phyloP scores from a whole-genome alignment of 2,113 vertebrate species.

The Progne subis region DNA sequence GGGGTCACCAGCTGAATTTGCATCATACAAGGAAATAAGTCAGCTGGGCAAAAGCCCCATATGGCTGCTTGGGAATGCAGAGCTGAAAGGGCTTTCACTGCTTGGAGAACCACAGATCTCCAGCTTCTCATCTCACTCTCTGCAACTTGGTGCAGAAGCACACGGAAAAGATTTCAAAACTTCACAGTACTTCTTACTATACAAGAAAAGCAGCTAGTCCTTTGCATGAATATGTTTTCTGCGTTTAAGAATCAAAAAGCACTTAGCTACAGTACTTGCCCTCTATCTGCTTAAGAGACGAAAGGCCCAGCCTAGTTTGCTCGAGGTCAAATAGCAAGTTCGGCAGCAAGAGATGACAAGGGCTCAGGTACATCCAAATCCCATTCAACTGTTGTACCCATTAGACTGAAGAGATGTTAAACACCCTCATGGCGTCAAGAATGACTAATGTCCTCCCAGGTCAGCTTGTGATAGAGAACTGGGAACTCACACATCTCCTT shows the following conservation, averaged over 20 bases:
- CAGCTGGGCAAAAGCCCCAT: conserved; percentile 6
- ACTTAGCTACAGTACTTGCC: not conserved
- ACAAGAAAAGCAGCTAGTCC: not conserved
- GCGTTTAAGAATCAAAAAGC: not conserved
- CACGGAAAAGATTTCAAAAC: not conserved
- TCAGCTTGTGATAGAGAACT: not conserved
- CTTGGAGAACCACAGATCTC: not conserved
- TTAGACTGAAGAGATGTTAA: not conserved
- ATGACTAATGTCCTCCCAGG: not conserved
- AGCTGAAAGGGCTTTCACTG: conserved; percentile 22
- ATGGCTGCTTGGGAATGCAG: not conserved
- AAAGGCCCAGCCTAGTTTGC: not conserved
- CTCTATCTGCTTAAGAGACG: not conserved
- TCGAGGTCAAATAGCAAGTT: conserved; percentile 36
- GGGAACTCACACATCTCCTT: not conserved
- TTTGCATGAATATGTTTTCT: not conserved
- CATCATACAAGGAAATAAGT: not conserved
- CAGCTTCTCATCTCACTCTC: not conserved
- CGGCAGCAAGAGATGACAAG: not conserved
- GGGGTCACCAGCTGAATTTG: conserved; percentile 6
- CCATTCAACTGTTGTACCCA: not conserved
- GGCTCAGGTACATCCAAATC: not conserved
- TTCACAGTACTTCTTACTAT: not conserved
- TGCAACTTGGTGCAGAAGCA: not conserved
- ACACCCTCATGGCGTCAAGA: not conserved